phyloP scores from a whole-genome alignment of 2,113 vertebrate species.

The Proteles cristata region DNA sequence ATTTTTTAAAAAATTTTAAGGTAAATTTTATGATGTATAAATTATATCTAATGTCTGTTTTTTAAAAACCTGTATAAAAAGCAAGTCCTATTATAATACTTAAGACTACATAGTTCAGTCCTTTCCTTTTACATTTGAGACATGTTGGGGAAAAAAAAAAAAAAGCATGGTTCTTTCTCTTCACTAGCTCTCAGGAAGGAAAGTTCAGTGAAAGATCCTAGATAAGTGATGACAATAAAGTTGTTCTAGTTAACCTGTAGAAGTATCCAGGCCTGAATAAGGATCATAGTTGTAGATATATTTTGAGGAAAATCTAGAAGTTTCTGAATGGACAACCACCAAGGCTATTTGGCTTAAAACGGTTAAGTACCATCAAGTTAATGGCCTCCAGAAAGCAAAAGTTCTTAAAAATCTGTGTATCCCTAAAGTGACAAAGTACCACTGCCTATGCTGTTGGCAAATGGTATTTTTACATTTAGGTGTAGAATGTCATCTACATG shows the following conservation, averaged over 20 bases:
- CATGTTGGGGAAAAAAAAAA: background rate
- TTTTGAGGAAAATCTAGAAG: background rate
- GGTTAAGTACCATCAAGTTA: background rate
- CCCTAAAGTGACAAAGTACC: background rate
- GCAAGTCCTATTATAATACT: background rate
- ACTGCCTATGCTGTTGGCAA: background rate
- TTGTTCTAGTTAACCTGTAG: background rate
- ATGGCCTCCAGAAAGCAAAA: background rate
- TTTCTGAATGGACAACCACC: background rate
- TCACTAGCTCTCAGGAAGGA: background rate
- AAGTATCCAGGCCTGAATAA: background rate
- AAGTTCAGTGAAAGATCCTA: background rate
- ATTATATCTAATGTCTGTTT: background rate
- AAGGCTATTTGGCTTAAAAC: background rate
- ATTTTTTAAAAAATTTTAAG: background rate
- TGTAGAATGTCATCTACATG: background rate
- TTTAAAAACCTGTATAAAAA: background rate
- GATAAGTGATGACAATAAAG: background rate
- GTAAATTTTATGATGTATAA: background rate
- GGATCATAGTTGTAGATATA: background rate
- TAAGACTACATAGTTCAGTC: background rate
- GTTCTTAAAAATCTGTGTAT: background rate
- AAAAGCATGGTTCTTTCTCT: background rate
- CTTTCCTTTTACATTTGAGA: background rate
- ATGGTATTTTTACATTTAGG: background rate